A percentile compares a stretch with the other conserved stretches of the same genome.
Conservation (phyloP, 2,888 invertebrate genomes). For the Diplazon laetatorius region DNA sequence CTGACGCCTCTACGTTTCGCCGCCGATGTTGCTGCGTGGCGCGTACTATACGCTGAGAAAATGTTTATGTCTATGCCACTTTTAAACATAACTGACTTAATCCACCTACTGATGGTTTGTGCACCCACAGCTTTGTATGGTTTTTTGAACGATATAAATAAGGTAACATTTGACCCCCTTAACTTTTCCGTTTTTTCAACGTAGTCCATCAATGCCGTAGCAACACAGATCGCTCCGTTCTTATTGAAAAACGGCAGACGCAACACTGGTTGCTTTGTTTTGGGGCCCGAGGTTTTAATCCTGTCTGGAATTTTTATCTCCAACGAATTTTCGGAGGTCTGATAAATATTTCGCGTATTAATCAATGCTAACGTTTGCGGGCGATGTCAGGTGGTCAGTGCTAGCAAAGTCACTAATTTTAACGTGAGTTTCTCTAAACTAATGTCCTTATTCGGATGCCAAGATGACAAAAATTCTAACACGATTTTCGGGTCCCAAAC, state of each 20-base stretch:
- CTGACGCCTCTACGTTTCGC: slow-evolving; percentile 15
- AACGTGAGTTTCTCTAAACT: slow-evolving; percentile 55
- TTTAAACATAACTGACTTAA: slow-evolving; percentile 28
- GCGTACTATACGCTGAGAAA: slow-evolving; percentile 33
- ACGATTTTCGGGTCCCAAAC: slow-evolving; percentile 67
- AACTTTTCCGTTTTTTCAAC: slow-evolving; percentile 29
- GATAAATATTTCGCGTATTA: slow-evolving; percentile 51
- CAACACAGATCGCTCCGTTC: slow-evolving; percentile 23
- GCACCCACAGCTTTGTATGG: slow-evolving; percentile 24
- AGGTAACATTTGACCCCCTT: not conserved
- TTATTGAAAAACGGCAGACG: slow-evolving; percentile 21
- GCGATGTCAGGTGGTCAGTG: slow-evolving; percentile 62
- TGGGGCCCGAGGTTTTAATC: slow-evolving; percentile 29
- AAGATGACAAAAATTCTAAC: slow-evolving; percentile 46
- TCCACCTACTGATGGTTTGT: slow-evolving; percentile 30
- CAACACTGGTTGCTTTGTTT: slow-evolving; percentile 26
- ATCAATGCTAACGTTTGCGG: slow-evolving; percentile 59
- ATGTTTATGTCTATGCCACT: slow-evolving; percentile 28
- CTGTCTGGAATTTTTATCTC: slow-evolving; percentile 67
- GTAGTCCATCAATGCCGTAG: slow-evolving; percentile 3
- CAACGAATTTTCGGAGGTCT: not conserved
- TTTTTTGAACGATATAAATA: slow-evolving; percentile 36
- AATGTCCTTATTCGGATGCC: slow-evolving; percentile 33
- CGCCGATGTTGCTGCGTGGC: slow-evolving; percentile 28
- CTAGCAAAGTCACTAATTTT: slow-evolving; percentile 61